Percentiles rank a stretch among this genome's conserved stretches.
phyloP scores from a whole-genome alignment of 2,113 vertebrate genomes.

The Phycodurus eques region DNA sequence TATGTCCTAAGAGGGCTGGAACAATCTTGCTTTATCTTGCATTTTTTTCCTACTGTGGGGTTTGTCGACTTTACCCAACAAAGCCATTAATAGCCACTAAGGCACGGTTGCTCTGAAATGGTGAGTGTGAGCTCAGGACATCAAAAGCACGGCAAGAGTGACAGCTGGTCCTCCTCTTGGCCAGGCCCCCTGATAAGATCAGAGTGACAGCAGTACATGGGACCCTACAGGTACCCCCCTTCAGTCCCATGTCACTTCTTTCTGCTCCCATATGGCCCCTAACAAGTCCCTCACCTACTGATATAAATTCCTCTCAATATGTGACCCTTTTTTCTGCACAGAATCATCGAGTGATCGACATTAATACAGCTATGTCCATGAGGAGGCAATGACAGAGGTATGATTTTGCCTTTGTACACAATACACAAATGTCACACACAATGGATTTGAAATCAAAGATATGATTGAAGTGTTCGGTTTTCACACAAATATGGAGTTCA shows the following conservation, averaged over 20 bases:
- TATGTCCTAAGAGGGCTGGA: constrained; percentile 43
- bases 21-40: constrained; percentile 48
- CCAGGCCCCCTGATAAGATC: constrained; percentile 71
- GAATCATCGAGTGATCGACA: constrained; percentile 1
- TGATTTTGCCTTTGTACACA: not conserved
- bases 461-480: not conserved
- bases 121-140: constrained; percentile 48
- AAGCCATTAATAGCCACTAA: constrained; percentile 52
- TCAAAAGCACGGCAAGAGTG: constrained; percentile 66
- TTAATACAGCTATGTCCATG: not conserved
- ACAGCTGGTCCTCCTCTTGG: constrained; percentile 73
- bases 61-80: constrained; percentile 39
- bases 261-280: constrained; percentile 62
- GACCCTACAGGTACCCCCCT: constrained; percentile 59
- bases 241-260: constrained; percentile 31
- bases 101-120: constrained; percentile 40
- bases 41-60: constrained; percentile 19
- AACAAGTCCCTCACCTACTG: constrained; percentile 41
- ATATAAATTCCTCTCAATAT: constrained; percentile 20
- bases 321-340: not conserved
- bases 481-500: not conserved
- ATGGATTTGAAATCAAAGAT: not conserved
- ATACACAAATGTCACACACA: not conserved
- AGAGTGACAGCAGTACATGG: constrained; percentile 64
- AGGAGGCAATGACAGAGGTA: not conserved